Base-by-base conservation (phyloP, 2,888 invertebrate genomes). In the Stenolophus ochropezus region DNA sequence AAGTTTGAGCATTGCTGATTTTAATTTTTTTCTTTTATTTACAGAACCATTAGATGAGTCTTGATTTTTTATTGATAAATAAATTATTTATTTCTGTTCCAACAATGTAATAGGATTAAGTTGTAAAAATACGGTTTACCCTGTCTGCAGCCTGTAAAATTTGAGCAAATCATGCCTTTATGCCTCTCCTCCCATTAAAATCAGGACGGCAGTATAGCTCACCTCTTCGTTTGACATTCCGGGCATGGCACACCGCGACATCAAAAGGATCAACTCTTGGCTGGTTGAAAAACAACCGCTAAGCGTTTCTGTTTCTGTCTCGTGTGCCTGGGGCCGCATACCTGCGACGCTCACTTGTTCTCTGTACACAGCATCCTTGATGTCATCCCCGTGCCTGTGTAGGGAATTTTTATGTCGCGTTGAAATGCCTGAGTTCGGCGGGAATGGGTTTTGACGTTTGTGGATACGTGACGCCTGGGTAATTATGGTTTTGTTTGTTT, bases 301-400 rank as follows among this genome's bases (percentile, higher is more conserved):
- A 51, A 74, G 42, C 74, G 74, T 74, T 74, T 74, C 74, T 74
- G 74, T 74, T 74, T 74, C 25, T 74, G 73, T 53, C 23, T 69
- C 33, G 27, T 21, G 6, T 18, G 65, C 65, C 20, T 0, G 16
- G 65, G 65, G 65, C 65, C 8, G 25, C 20, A 56, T 51, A 51
- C 16, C 56, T 8, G 61, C 65, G 65, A 69, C 42, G 65, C 18
- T 69, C 51, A 51, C 51, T 74, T 74, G 53, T 53, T 74, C 65
- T 69, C 65, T 69, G 33, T 69, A 33, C 65, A 69, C 33, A 33
- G 11, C 65, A 33, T 27, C 65, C 33, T 42, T 42, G 33, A 42
- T 42, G 65, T 33, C 65, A 33, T 16, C 4, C 33, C 65, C 65
- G 27, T 69, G 27, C 27, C 33, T 27, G 27, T 69, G 65, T 14